Evolutionary conservation across 1,140 invertebrate genomes (phyloP).

Genomic region (Drosophila azteca): DNA sequence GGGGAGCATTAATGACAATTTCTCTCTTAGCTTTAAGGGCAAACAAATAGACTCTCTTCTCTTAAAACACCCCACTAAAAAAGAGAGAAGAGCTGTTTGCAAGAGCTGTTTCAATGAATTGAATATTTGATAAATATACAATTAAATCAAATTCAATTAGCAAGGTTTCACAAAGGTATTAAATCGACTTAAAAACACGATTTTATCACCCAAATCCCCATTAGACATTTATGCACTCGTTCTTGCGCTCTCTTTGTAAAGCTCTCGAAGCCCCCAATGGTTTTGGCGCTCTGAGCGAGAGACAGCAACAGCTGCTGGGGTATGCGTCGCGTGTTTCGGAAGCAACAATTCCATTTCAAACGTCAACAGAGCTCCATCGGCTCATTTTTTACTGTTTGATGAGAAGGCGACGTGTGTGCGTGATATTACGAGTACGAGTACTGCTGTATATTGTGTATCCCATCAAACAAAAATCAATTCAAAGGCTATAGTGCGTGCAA

Average conservation of each 20-base stretch:
- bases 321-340: constrained; percentile 63
- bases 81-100: too few species aligned
- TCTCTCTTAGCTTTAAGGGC: too few species aligned
- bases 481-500: constrained; percentile 43
- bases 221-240: constrained; percentile 2
- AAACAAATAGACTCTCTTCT: too few species aligned
- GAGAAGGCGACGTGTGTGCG: constrained; percentile 20
- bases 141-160: too few species aligned
- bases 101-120: too few species aligned
- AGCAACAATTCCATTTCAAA: constrained; percentile 70
- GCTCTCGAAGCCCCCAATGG: constrained; percentile 14
- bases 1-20: not conserved
- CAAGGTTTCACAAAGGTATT: too few species aligned
- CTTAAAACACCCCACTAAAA: too few species aligned
- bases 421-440: constrained; percentile 9
- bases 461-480: constrained; percentile 41
- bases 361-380: constrained; percentile 34
- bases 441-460: constrained; percentile 1
- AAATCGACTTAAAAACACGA: too few species aligned
- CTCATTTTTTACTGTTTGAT: constrained; percentile 20
- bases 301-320: constrained; percentile 42
- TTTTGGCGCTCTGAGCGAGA: constrained; percentile 12
- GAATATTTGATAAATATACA: too few species aligned
- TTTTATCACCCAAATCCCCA: not conserved
- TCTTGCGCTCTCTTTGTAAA: constrained; percentile 14